A percentile compares a stretch with the other conserved stretches of the same genome.
Conservation (phyloP, 2,797 vertebrate genomes). For the Onychomys arenicola region DNA sequence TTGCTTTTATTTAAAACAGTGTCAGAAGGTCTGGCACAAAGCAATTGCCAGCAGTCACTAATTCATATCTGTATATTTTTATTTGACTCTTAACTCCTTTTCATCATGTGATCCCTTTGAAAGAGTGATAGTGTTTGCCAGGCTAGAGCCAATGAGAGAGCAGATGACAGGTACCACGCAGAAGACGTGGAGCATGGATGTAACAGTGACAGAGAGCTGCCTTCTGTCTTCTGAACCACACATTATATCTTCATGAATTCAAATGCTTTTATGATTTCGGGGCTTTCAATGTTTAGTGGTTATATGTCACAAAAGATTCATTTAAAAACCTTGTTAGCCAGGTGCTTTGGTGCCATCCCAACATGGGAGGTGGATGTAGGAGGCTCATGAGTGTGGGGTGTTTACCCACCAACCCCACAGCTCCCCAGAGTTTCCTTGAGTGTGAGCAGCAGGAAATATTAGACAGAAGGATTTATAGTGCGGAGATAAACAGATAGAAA, state of each 20-base stretch:
- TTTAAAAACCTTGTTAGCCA: not conserved
- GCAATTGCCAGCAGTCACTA: not conserved
- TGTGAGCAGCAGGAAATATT: too few species aligned
- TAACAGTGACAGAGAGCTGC: not conserved
- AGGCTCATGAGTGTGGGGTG: not conserved
- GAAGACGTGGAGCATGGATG: not conserved
- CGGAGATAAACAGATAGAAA: too few species aligned
- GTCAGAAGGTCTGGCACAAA: not conserved
- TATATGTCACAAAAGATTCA: not conserved
- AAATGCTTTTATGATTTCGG: not conserved
- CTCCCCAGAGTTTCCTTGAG: too few species aligned
- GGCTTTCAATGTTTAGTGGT: not conserved
- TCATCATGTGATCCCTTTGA: not conserved
- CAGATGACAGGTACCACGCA: not conserved
- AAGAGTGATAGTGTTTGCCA: not conserved
- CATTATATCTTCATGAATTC: not conserved
- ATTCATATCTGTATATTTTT: not conserved
- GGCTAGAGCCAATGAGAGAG: not conserved
- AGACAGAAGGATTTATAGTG: too few species aligned
- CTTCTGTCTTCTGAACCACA: slow-evolving; percentile 9
- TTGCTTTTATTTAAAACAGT: not conserved
- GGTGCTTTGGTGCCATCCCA: not conserved
- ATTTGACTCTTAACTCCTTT: not conserved
- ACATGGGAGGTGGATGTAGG: not conserved
- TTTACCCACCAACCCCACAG: too few species aligned